Evolutionary conservation across 2,888 invertebrate species (phyloP), one percentile per base, ranked within the genome.

Genomic region (Dasypolia templi): DNA sequence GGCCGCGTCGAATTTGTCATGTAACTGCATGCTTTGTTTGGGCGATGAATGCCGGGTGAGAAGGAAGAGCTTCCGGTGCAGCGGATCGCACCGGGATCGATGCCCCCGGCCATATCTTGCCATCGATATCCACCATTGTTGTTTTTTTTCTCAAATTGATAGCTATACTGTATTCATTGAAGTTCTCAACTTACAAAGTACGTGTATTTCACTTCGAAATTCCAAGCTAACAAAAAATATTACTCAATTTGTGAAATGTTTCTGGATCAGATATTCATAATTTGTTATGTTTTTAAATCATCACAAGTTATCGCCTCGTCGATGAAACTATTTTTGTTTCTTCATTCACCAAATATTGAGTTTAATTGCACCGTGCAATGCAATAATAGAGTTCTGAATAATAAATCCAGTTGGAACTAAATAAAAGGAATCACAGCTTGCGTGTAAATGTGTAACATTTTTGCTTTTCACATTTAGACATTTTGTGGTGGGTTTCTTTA

Each of bases 1-100:
- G 92, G 86, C 91, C 91, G 93, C 91, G 92, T 94, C 95, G 95
- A 95, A 96, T 96, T 96, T 96, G 96, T 96, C 95, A 94, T 94
- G 94, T 92, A 93, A 93, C 92, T 92, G 89, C 90, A 83, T 81
- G 88, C 88, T 90, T 95, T 95, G 94, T 95, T 92, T 89, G 89
- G 84, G 83, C 76, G 76, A 88, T 94, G 93, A 94, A 95, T 94
- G 90, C 89, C 84, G 91, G 89, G 92, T 91, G 94, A 93, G 93
- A 95, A 95, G 95, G 96, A 95, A 95, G 94, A 93, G 92, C 93
- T 95, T 96, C 96, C 96, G 96, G 94, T 90, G 88, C 82, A 67
- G n/a, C 56, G 59, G 71, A 73, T 78, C 81, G 77, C 77, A 82
- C 77, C 89, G 90, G 92, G 91, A 93, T 92, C 93, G 92, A 91